A percentile compares a stretch with the other conserved stretches of the same genome.
These are phyloP conservation scores for Polietes domitor DNA, from an alignment of 2,888 invertebrate species.

Conservation along the genomic window DNA sequence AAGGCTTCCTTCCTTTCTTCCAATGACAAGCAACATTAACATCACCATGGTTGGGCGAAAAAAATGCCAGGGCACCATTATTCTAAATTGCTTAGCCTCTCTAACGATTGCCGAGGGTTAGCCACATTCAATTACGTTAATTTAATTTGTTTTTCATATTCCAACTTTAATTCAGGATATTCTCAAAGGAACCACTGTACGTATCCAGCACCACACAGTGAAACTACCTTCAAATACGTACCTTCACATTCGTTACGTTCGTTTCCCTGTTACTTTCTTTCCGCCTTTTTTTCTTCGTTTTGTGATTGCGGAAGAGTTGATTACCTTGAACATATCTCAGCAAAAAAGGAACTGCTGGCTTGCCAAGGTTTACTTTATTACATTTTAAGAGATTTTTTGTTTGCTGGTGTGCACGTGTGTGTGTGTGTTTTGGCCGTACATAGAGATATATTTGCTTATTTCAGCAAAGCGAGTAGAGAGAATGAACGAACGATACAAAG, in stretches of 20 bases:
- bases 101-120: no score
- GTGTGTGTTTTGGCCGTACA: not conserved
- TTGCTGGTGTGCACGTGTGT: no score
- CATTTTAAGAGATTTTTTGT: conserved; percentile 11
- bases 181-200: not conserved
- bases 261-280: not conserved
- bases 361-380: conserved; percentile 17
- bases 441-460: not conserved
- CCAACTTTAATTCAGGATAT: not conserved
- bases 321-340: conserved; percentile 8
- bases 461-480: not conserved
- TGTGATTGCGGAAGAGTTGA: not conserved
- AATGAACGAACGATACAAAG: not conserved
- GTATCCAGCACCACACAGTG: no score
- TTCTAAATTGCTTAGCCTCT: no score
- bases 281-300: not conserved
- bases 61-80: no score
- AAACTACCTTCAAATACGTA: not conserved
- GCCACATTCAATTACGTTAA: no score
- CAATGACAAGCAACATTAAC: no score
- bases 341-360: not conserved
- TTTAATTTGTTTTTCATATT: no score
- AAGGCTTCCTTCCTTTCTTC: no score
- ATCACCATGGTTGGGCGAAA: no score
- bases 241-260: not conserved